Conservation (phyloP, 2,888 invertebrate genomes). For the Catocala nupta region DNA sequence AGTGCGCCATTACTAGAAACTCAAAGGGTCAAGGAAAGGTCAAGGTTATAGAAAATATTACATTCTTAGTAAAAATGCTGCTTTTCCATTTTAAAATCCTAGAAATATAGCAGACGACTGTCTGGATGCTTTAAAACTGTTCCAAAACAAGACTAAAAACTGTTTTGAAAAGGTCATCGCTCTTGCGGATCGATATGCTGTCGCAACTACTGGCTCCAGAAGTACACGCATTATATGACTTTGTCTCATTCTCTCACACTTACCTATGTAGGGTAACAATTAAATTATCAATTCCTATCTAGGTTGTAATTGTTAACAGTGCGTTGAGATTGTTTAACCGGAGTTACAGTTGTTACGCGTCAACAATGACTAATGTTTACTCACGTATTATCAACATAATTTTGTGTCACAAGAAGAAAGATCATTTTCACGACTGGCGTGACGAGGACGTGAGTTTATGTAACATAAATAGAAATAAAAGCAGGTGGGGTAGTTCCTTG, state of each 20-base stretch:
- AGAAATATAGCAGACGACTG: neutral
- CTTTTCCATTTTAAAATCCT: neutral
- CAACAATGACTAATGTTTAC: conserved; percentile 53
- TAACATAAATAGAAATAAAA: conserved; percentile 51
- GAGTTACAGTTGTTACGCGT: conserved; percentile 19
- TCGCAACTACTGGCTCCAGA: conserved; percentile 44
- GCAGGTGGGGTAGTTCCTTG: conserved; percentile 53
- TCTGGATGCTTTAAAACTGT: conserved; percentile 1
- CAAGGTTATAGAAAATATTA: conserved; percentile 6
- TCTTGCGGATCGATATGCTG: conserved; percentile 58
- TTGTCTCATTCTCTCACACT: conserved; percentile 49
- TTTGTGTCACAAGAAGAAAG: conserved; percentile 58
- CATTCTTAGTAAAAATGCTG: neutral
- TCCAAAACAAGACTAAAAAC: conserved; percentile 20
- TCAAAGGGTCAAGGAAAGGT: neutral
- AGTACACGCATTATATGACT: conserved; percentile 38
- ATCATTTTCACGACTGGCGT: conserved; percentile 57
- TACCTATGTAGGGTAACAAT: conserved; percentile 40
- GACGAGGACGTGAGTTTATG: conserved; percentile 47
- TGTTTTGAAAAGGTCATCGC: conserved; percentile 54
- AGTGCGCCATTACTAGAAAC: conserved; percentile 1
- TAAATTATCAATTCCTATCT: conserved; percentile 49
- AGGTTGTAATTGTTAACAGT: conserved; percentile 29
- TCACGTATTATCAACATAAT: conserved; percentile 49
- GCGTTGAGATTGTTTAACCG: conserved; percentile 19